A percentile compares a stretch with the other conserved stretches of the same genome.
Conservation (phyloP, 2,113 vertebrate species). For the Rostratula benghalensis region DNA sequence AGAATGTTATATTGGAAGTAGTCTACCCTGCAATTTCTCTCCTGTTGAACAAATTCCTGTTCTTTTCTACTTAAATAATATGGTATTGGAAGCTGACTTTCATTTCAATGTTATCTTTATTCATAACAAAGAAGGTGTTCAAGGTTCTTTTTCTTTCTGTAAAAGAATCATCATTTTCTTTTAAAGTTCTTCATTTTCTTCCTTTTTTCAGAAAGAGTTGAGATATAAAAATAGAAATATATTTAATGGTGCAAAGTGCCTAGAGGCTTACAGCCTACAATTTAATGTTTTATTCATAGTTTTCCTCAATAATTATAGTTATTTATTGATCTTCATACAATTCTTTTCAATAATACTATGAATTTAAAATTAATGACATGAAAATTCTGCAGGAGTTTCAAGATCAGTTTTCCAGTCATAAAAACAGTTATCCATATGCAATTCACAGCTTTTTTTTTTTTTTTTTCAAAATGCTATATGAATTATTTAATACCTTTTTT, state of each 20-base stretch:
- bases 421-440: slow-evolving; percentile 28
- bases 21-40: neutral
- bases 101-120: slow-evolving; percentile 56
- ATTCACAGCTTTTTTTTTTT: slow-evolving; percentile 45
- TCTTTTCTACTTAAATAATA: neutral
- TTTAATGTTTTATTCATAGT: slow-evolving; percentile 67
- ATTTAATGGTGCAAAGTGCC: slow-evolving; percentile 39
- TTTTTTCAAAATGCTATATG: slow-evolving; percentile 49
- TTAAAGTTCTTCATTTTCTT: slow-evolving; percentile 34
- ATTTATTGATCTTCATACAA: slow-evolving; percentile 63
- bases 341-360: slow-evolving; percentile 48
- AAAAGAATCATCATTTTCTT: slow-evolving; percentile 1
- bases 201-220: neutral
- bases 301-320: slow-evolving; percentile 68
- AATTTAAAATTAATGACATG: slow-evolving; percentile 40
- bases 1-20: neutral
- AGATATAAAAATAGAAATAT: slow-evolving; percentile 50
- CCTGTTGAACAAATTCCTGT: neutral
- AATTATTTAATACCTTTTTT: slow-evolving; percentile 70
- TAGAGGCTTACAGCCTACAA: neutral
- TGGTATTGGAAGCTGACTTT: slow-evolving; percentile 15
- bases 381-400: slow-evolving; percentile 10
- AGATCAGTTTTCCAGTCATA: slow-evolving; percentile 46
- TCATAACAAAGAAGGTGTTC: slow-evolving; percentile 32
- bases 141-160: slow-evolving; percentile 23